Conservation (phyloP, 2,888 invertebrate genomes). For the Ctena decussata region DNA sequence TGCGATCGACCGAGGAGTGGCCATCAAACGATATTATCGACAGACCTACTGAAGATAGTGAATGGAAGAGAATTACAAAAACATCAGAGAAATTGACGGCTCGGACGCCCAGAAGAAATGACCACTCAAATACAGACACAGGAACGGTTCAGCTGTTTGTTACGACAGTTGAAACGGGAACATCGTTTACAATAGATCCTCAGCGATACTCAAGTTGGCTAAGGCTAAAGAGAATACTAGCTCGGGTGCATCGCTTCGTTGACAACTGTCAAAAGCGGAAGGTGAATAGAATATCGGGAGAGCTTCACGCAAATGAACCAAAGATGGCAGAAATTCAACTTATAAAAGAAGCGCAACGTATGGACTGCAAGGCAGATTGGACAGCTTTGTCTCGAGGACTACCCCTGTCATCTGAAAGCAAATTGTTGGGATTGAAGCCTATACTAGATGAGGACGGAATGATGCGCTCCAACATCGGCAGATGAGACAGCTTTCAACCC, state of each 20-base stretch:
- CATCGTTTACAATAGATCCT: background rate
- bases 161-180: background rate
- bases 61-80: conserved; percentile 3
- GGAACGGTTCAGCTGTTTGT: background rate
- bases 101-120: background rate
- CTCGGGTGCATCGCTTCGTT: background rate
- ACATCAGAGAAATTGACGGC: background rate
- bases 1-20: background rate
- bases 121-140: background rate
- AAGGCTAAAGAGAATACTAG: background rate
- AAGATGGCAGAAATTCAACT: conserved; percentile 10
- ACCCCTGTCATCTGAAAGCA: conserved; percentile 1
- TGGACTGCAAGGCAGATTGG: background rate
- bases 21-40: background rate
- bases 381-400: background rate
- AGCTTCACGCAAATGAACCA: background rate
- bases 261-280: conserved; percentile 2
- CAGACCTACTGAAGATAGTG: background rate
- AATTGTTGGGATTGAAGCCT: conserved; percentile 14
- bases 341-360: conserved; percentile 17
- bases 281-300: background rate
- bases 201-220: conserved; percentile 6
- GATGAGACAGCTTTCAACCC: too few relatives aligned
- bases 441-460: background rate
- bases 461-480: too few relatives aligned